These are phyloP conservation scores for Cephus pygmeus DNA, from an alignment of 2,888 invertebrate genomes.

Conservation along the genomic window DNA sequence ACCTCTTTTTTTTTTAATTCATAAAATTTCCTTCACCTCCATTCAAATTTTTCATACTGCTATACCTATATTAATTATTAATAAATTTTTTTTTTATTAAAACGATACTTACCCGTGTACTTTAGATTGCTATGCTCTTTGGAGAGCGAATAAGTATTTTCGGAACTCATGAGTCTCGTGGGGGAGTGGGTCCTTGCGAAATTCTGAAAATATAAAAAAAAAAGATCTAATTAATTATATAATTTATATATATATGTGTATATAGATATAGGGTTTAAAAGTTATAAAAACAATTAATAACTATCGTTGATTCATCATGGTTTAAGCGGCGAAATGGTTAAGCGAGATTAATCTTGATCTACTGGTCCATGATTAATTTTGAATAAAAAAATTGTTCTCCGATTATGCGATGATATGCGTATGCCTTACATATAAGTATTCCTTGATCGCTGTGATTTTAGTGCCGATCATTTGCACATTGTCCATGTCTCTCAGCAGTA, in stretches of 20 bases:
- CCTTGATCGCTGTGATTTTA: constrained; percentile 66
- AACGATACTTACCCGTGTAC: constrained; percentile 58
- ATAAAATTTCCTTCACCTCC: not conserved
- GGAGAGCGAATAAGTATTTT: constrained; percentile 63
- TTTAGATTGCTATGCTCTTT: constrained; percentile 63
- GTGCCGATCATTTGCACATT: constrained; percentile 66
- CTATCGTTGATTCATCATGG: too few relatives aligned
- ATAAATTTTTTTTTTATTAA: not conserved
- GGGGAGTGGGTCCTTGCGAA: constrained; percentile 64
- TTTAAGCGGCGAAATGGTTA: too few relatives aligned
- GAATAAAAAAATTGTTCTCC: too few relatives aligned
- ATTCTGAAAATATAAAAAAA: constrained; percentile 54
- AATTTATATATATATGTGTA: not conserved
- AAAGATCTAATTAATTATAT: not conserved
- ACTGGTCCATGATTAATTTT: too few relatives aligned
- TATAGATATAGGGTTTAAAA: not conserved
- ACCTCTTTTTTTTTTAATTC: not conserved
- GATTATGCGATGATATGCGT: constrained; percentile 14
- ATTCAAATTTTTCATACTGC: not conserved
- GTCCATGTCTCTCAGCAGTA: constrained; percentile 63
- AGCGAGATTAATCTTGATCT: too few relatives aligned
- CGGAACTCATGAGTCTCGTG: constrained; percentile 64
- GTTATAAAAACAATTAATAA: too few relatives aligned
- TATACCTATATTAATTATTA: not conserved
- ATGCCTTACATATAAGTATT: constrained; percentile 65